Percentiles rank a stretch among this genome's conserved stretches.
phyloP scores from a whole-genome alignment of 92 coral and sea anemone species.

The Parazoanthus atlanticus region DNA sequence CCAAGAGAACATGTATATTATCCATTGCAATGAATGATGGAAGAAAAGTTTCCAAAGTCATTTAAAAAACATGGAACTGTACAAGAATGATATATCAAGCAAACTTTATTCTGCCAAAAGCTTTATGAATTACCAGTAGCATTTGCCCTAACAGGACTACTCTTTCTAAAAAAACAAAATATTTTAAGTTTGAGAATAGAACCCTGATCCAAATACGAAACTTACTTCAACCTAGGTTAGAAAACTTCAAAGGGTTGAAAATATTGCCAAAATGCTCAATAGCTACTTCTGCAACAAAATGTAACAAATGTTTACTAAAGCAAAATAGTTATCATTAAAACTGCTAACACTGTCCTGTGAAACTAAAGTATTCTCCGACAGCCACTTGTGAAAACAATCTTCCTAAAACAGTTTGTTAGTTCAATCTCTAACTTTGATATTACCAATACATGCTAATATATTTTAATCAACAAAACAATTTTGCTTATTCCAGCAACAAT shows the following conservation, averaged over 20 bases:
- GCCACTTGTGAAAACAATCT: neutral
- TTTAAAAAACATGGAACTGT: no score
- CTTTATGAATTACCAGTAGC: no score
- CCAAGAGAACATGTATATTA: no score
- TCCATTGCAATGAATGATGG: no score
- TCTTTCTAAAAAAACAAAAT: neutral
- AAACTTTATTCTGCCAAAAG: no score
- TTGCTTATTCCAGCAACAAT: constrained; percentile 6
- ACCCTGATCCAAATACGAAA: no score
- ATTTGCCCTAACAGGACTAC: no score
- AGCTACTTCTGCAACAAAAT: neutral
- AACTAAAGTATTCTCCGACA: neutral
- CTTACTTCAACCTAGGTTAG: neutral
- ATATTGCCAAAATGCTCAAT: neutral
- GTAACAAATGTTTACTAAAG: neutral
- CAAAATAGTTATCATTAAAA: neutral
- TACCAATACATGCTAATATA: neutral
- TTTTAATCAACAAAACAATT: constrained; percentile 7
- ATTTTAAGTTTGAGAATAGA: no score
- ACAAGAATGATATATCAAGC: no score
- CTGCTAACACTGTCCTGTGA: neutral
- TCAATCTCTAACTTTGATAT: neutral
- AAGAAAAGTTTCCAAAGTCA: no score
- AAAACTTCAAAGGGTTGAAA: neutral
- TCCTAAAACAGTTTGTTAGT: neutral